These are phyloP conservation scores for Scomber scombrus DNA, from an alignment of 2,113 vertebrate species.

Conservation along the genomic window DNA sequence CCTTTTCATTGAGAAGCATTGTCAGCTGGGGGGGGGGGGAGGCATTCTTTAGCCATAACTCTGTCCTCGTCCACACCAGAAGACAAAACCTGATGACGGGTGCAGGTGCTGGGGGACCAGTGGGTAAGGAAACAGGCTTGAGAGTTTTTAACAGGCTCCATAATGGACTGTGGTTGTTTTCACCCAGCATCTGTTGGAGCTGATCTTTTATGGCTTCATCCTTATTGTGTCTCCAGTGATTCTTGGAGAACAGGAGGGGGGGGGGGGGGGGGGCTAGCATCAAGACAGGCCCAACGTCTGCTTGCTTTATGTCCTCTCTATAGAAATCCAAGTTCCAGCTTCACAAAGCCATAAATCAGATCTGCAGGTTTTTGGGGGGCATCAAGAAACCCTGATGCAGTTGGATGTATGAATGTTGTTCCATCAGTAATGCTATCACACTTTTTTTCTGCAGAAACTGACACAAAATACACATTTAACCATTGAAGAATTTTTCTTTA, in stretches of 20 bases:
- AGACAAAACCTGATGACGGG: constrained; percentile 66
- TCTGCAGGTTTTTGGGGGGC: background rate
- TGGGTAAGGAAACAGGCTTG: constrained; percentile 46
- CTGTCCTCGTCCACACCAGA: constrained; percentile 39
- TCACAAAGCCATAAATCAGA: constrained; percentile 33
- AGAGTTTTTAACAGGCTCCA: constrained; percentile 68
- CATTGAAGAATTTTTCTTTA: too few species aligned
- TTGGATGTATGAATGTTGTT: background rate
- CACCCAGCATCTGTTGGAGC: constrained; percentile 74
- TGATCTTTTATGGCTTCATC: constrained; percentile 71
- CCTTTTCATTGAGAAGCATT: constrained; percentile 40
- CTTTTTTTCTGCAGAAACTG: background rate
- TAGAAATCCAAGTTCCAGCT: constrained; percentile 34
- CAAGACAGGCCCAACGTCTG: constrained; percentile 48
- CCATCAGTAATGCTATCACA: background rate
- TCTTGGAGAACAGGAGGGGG: constrained; percentile 42
- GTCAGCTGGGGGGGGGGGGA: constrained; percentile 41
- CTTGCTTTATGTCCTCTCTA: constrained; percentile 28
- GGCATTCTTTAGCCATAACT: constrained; percentile 63
- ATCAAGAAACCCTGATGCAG: background rate
- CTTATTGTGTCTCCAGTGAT: constrained; percentile 64
- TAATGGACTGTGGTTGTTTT: constrained; percentile 79
- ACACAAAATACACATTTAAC: background rate
- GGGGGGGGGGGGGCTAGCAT: constrained; percentile 32
- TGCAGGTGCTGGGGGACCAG: constrained; percentile 46